Conservation (phyloP, 2,113 vertebrate genomes). For the Delphinus delphis region DNA sequence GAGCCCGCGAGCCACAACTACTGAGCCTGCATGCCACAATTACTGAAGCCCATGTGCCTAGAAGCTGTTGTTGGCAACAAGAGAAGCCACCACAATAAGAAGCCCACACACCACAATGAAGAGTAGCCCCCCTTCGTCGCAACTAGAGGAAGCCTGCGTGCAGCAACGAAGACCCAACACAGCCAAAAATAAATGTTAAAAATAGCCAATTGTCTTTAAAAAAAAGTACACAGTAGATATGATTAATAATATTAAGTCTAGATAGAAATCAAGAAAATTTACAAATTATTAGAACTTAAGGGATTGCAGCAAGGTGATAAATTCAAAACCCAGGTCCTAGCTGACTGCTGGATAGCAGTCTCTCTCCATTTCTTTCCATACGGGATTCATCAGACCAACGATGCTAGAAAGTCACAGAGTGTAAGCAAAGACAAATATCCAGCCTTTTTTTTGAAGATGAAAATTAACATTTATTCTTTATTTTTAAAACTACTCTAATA, state of each 20-base stretch:
- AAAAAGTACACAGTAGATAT: not conserved
- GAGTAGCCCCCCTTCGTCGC: too few species aligned
- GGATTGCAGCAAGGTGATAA: not conserved
- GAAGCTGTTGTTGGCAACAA: rapidly evolving
- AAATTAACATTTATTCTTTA: not conserved
- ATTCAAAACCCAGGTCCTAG: not conserved
- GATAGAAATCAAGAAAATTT: not conserved
- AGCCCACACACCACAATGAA: too few species aligned
- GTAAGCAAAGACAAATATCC: not conserved
- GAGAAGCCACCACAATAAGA: too few species aligned
- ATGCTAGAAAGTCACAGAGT: not conserved
- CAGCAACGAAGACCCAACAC: too few species aligned
- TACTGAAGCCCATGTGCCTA: too few species aligned
- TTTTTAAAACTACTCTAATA: not conserved
- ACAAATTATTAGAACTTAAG: not conserved
- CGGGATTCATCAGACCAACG: not conserved
- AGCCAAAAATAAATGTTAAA: not conserved
- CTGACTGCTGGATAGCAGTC: not conserved
- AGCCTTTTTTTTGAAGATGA: not conserved
- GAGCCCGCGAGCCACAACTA: too few species aligned
- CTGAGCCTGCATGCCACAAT: too few species aligned
- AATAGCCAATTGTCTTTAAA: not conserved
- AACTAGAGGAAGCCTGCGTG: too few species aligned
- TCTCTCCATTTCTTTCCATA: not conserved
- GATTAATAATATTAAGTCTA: not conserved